Percentiles rank a stretch among this genome's conserved stretches.
phyloP scores from a whole-genome alignment of 2,888 invertebrate species.

The Drosophila cracens region DNA sequence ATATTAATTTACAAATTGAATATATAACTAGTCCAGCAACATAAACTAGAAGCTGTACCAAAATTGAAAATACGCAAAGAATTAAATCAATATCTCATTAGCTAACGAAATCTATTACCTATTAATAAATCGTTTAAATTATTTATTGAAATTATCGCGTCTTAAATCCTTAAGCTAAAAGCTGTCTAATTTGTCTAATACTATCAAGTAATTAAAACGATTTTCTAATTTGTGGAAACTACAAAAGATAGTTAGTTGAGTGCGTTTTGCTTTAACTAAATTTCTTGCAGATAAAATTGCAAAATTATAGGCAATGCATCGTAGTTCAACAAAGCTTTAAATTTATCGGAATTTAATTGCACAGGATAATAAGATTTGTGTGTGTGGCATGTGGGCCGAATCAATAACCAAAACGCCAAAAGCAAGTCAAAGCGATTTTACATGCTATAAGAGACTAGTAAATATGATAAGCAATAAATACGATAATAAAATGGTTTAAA shows the following conservation, averaged over 20 bases:
- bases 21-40: not conserved
- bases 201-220: slow-evolving; percentile 4
- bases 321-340: slow-evolving; percentile 28
- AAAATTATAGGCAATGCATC: not conserved
- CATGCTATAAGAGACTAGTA: slow-evolving; percentile 55
- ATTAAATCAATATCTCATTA: not conserved
- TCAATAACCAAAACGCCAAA: slow-evolving; percentile 49
- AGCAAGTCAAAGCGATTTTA: slow-evolving; percentile 57
- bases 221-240: not conserved
- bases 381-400: slow-evolving; percentile 46
- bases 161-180: not conserved
- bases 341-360: slow-evolving; percentile 39
- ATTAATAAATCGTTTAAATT: not conserved
- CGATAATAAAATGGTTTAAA: slow-evolving; percentile 64
- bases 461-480: slow-evolving; percentile 73
- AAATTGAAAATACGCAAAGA: not conserved
- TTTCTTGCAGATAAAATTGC: slow-evolving; percentile 4
- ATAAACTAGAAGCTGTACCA: not conserved
- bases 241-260: slow-evolving; percentile 9
- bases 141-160: not conserved
- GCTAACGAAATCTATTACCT: too few relatives aligned
- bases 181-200: not conserved
- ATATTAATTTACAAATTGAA: not conserved
- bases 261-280: not conserved
- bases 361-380: not conserved